phyloP scores from a whole-genome alignment of 1,140 invertebrate species.

The Ptiloglossa arizonensis region DNA sequence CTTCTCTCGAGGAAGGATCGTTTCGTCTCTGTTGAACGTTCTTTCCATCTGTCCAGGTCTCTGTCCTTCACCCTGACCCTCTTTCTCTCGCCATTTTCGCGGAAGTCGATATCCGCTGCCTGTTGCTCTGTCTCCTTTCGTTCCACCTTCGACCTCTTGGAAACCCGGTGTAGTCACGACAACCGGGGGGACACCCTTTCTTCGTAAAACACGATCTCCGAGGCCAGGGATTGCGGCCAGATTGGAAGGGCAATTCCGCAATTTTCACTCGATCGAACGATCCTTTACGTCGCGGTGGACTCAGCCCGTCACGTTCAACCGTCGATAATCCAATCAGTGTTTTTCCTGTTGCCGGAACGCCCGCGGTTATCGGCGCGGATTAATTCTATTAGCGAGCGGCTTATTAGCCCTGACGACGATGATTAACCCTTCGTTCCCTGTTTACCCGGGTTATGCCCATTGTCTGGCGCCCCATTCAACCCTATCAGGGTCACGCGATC shows the following conservation, averaged over 20 bases:
- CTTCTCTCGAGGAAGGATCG: not conserved
- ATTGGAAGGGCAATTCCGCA: slow-evolving; percentile 55
- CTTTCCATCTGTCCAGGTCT: too few relatives aligned
- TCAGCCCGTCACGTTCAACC: not conserved
- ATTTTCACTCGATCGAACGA: slow-evolving; percentile 48
- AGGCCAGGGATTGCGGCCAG: slow-evolving; percentile 48
- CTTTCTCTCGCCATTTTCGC: slow-evolving; percentile 21
- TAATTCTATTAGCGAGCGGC: not conserved
- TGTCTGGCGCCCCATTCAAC: too few relatives aligned
- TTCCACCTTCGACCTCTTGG: not conserved
- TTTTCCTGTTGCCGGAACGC: not conserved
- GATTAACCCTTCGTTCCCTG: not conserved
- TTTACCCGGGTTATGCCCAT: not conserved
- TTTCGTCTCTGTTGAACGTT: not conserved
- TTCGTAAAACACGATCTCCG: slow-evolving; percentile 56
- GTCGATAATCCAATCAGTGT: slow-evolving; percentile 6
- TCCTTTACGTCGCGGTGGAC: slow-evolving; percentile 8
- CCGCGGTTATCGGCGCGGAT: not conserved
- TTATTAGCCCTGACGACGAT: not conserved
- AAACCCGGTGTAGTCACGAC: slow-evolving; percentile 42
- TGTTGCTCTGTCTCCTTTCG: slow-evolving; percentile 53
- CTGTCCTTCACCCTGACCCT: not conserved
- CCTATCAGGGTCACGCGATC: too few relatives aligned
- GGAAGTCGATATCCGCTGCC: slow-evolving; percentile 63
- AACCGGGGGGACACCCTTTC: slow-evolving; percentile 48